Evolutionary conservation across 2,888 invertebrate species (phyloP).

Genomic region (Hemithea aestivaria): DNA sequence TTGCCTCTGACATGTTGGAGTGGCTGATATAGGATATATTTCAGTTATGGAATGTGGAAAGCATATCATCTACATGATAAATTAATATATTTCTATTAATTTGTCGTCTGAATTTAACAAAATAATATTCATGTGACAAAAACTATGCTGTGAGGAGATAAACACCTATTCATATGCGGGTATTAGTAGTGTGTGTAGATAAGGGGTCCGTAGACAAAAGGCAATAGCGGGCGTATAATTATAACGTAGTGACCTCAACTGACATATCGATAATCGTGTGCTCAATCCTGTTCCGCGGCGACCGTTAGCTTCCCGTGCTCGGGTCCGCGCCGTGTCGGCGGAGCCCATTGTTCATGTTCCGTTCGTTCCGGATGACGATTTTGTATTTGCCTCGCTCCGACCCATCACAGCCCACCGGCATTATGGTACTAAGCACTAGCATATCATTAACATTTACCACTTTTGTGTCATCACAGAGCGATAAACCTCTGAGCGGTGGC

Average conservation of each 20-base stretch:
- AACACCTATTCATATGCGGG: neutral
- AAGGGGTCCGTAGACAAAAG: slow-evolving; percentile 13
- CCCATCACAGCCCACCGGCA: slow-evolving; percentile 29
- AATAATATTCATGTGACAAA: too few relatives aligned
- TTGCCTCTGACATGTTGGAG: too few relatives aligned
- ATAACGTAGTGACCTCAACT: slow-evolving; percentile 26
- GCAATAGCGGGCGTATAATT: slow-evolving; percentile 13
- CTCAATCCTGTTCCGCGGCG: slow-evolving; percentile 36
- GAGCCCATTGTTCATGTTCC: slow-evolving; percentile 43
- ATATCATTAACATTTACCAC: slow-evolving; percentile 19
- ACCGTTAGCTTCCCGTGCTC: slow-evolving; percentile 52
- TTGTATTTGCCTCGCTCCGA: slow-evolving; percentile 31
- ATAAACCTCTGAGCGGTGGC: slow-evolving; percentile 2
- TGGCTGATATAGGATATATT: too few relatives aligned
- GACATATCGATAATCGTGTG: slow-evolving; percentile 31
- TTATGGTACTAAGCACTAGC: slow-evolving; percentile 24
- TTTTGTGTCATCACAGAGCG: slow-evolving; percentile 11
- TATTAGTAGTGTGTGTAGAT: slow-evolving; percentile 2
- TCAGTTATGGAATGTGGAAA: too few relatives aligned
- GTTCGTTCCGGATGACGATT: slow-evolving; percentile 44
- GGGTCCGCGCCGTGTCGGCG: slow-evolving; percentile 22
- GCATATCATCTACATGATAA: too few relatives aligned
- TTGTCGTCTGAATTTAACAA: too few relatives aligned
- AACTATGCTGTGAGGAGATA: too few relatives aligned
- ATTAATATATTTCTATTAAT: too few relatives aligned